A percentile compares a stretch with the other conserved stretches of the same genome.
Conservation (phyloP, 2,797 vertebrate species). For the Valencia hispanica region DNA sequence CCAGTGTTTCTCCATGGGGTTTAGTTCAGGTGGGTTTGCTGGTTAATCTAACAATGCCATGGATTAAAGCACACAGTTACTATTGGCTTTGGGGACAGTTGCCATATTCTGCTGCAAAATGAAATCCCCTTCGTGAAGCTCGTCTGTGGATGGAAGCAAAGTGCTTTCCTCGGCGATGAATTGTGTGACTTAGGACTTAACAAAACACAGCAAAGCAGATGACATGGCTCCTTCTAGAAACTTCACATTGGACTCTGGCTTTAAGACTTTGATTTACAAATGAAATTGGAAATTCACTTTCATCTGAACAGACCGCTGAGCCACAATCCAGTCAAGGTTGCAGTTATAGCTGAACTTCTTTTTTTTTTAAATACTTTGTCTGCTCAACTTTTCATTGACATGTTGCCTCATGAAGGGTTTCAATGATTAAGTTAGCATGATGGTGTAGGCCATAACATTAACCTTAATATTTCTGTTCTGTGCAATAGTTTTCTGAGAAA, state of each 20-base stretch:
- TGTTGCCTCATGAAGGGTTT: not conserved
- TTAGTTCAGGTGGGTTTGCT: not conserved
- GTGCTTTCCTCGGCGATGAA: not conserved
- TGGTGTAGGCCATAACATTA: not conserved
- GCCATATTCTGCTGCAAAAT: not conserved
- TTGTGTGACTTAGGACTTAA: not conserved
- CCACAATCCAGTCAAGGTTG: no score
- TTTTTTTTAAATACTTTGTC: no score
- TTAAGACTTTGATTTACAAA: no score
- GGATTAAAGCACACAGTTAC: not conserved
- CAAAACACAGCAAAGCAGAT: not conserved
- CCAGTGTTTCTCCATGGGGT: not conserved
- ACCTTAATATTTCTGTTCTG: not conserved
- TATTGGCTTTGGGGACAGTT: not conserved
- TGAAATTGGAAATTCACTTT: no score
- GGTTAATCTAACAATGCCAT: not conserved
- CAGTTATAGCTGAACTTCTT: no score
- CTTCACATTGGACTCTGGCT: no score
- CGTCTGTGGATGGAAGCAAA: not conserved
- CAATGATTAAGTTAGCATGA: not conserved
- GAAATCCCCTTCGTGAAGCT: not conserved
- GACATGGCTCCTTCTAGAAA: not conserved
- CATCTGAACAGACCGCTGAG: no score
- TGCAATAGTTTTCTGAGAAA: not conserved
- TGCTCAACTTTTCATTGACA: no score